Percentiles rank a stretch among this genome's conserved stretches.
Conservation (phyloP, 2,113 vertebrate species). For the Odontesthes bonariensis region DNA sequence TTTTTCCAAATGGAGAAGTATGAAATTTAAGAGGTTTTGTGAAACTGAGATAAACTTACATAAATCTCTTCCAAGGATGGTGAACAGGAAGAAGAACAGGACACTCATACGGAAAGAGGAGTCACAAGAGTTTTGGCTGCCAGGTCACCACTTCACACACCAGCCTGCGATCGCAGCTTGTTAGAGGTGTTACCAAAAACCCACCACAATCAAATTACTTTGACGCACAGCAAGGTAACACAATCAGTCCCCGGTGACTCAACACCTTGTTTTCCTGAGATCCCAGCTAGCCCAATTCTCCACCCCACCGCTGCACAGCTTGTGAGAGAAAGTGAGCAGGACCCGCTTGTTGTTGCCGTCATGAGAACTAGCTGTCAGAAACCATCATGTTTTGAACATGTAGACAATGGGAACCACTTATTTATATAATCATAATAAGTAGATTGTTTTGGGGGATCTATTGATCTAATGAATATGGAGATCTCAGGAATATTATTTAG, state of each 20-base stretch:
- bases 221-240: slow-evolving; percentile 62
- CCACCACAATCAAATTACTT: slow-evolving; percentile 63
- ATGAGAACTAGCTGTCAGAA: slow-evolving; percentile 19
- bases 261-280: slow-evolving; percentile 44
- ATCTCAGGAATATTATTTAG: no score
- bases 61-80: slow-evolving; percentile 7
- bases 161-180: slow-evolving; percentile 61
- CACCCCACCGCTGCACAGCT: slow-evolving; percentile 42
- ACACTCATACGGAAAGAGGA: slow-evolving; percentile 32
- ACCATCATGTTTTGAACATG: slow-evolving; percentile 18
- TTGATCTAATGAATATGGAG: no score
- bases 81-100: slow-evolving; percentile 10
- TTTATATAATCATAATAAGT: slow-evolving; percentile 13
- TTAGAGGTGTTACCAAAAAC: slow-evolving; percentile 60
- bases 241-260: slow-evolving; percentile 60
- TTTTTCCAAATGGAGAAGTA: background rate
- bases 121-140: slow-evolving; percentile 44
- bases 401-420: background rate
- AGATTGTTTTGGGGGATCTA: no score
- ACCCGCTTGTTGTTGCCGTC: slow-evolving; percentile 12
- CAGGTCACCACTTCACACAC: slow-evolving; percentile 62
- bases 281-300: slow-evolving; percentile 31
- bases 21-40: background rate
- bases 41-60: background rate
- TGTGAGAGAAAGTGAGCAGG: slow-evolving; percentile 41